Conservation (phyloP, 2,888 invertebrate species). For the Gymnoscelis rufifasciata region DNA sequence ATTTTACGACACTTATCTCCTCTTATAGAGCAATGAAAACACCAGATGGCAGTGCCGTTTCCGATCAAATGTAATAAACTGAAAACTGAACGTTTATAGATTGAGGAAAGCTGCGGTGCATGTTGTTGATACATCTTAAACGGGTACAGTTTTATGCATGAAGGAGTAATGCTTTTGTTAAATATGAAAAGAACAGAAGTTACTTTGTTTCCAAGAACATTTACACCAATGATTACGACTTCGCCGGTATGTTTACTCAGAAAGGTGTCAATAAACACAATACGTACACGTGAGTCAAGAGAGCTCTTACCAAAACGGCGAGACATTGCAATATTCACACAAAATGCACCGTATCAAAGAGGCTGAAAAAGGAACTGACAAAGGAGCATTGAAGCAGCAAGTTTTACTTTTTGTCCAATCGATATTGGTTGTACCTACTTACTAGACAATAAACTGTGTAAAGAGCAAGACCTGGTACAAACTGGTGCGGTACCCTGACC, state of each 20-base stretch:
- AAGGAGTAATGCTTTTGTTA: not conserved
- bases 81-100: not conserved
- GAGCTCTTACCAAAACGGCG: slow-evolving; percentile 16
- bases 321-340: slow-evolving; percentile 17
- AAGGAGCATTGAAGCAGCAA: slow-evolving; percentile 25
- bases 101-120: not conserved
- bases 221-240: slow-evolving; percentile 1
- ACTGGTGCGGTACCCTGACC: slow-evolving; percentile 72
- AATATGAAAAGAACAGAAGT: not conserved
- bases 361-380: slow-evolving; percentile 25
- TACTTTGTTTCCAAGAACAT: slow-evolving; percentile 2
- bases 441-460: slow-evolving; percentile 46
- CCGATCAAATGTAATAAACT: not conserved
- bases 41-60: not conserved
- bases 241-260: slow-evolving; percentile 1
- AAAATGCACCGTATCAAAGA: slow-evolving; percentile 24
- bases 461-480: slow-evolving; percentile 66
- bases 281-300: slow-evolving; percentile 13
- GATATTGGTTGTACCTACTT: slow-evolving; percentile 33
- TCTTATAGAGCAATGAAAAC: not conserved
- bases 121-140: not conserved
- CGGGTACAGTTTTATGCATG: not conserved
- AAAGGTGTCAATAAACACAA: slow-evolving; percentile 14
- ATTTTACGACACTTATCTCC: too few relatives aligned
- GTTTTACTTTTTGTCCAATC: slow-evolving; percentile 36